Evolutionary conservation across 2,797 vertebrate species (phyloP).

Genomic region (Odontamblyopus rebecca): DNA sequence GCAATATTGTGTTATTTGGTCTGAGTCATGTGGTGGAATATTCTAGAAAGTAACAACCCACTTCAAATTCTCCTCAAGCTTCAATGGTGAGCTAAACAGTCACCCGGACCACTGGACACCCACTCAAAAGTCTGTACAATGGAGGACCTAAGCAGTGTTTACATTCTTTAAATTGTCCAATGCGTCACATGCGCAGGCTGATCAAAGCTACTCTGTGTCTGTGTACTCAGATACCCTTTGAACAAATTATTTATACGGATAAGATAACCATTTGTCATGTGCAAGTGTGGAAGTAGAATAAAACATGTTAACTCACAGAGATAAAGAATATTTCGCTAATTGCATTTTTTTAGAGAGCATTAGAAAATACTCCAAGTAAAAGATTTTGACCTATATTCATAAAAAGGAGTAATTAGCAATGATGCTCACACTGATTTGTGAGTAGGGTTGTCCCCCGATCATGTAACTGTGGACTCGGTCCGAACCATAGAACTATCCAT

Average conservation of each 20-base stretch:
- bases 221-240: not conserved
- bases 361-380: not conserved
- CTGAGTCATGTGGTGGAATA: slow-evolving; percentile 34
- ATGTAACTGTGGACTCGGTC: too few relatives aligned
- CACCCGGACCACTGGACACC: slow-evolving; percentile 45
- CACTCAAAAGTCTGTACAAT: slow-evolving; percentile 33
- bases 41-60: slow-evolving; percentile 54
- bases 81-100: slow-evolving; percentile 51
- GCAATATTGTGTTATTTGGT: not conserved
- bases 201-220: slow-evolving; percentile 11
- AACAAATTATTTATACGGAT: not conserved
- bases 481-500: too few relatives aligned
- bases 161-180: slow-evolving; percentile 11
- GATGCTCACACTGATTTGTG: not conserved
- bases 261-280: not conserved
- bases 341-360: not conserved
- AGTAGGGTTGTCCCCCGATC: too few relatives aligned
- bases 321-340: too few relatives aligned
- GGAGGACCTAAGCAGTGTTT: slow-evolving; percentile 29
- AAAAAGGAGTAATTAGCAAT: too few relatives aligned
- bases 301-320: not conserved
- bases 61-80: slow-evolving; percentile 61
- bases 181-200: not conserved
- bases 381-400: not conserved
- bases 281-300: not conserved